Conservation (phyloP, 1,140 invertebrate species). For the Trichonephila clavipes region DNA sequence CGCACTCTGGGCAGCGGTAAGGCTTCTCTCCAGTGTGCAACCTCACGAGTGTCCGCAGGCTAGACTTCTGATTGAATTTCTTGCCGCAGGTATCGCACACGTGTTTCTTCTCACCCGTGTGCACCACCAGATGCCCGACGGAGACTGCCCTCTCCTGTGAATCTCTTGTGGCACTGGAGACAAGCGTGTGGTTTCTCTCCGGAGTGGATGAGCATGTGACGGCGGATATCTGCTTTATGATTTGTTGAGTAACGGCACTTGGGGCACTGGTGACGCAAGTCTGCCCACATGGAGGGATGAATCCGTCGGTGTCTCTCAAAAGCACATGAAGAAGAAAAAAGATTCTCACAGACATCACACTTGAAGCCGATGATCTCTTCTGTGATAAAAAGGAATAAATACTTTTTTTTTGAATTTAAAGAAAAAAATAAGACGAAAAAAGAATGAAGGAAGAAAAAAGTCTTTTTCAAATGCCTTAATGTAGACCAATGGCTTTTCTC, state of each 20-base stretch:
- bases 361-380: neutral
- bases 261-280: neutral
- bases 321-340: neutral
- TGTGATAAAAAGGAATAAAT: neutral
- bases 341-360: neutral
- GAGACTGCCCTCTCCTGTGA: constrained; percentile 79
- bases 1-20: constrained; percentile 26
- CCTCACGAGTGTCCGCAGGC: constrained; percentile 46
- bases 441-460: too few species aligned
- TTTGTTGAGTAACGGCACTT: neutral
- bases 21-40: constrained; percentile 52
- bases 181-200: constrained; percentile 83
- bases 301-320: neutral
- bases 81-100: constrained; percentile 78
- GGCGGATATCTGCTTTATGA: fast-evolving
- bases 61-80: constrained; percentile 58
- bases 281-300: neutral
- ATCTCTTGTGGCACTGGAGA: constrained; percentile 83
- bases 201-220: constrained; percentile 80
- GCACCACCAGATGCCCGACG: constrained; percentile 78
- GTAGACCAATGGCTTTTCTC: too few species aligned
- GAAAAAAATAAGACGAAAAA: too few species aligned
- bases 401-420: too few species aligned
- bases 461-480: too few species aligned
- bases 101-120: constrained; percentile 81